phyloP scores from a whole-genome alignment of 2,113 vertebrate species.

The Paedocypris sp. region DNA sequence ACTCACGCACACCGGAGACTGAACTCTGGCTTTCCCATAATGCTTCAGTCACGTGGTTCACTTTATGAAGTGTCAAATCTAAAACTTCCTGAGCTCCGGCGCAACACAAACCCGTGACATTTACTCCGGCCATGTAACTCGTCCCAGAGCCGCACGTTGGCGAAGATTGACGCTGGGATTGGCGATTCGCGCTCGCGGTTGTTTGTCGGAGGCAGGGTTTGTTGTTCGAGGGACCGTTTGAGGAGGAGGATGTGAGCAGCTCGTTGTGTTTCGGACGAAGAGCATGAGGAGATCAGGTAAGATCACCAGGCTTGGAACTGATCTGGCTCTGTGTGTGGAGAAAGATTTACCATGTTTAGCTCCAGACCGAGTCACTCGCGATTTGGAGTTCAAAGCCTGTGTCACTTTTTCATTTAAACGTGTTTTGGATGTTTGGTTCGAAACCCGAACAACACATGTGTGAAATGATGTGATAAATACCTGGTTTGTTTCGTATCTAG shows the following conservation, averaged over 20 bases:
- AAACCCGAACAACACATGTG: too few species aligned
- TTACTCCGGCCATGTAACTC: background rate
- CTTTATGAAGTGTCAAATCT: constrained; percentile 14
- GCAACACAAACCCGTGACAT: background rate
- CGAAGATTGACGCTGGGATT: background rate
- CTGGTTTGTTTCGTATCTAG: too few species aligned
- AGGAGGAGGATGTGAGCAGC: constrained; percentile 1
- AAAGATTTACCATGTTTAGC: too few species aligned
- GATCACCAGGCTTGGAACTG: background rate
- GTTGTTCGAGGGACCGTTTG: constrained; percentile 4
- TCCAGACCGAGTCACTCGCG: too few species aligned
- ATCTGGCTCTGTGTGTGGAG: background rate
- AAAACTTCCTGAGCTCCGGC: constrained; percentile 25
- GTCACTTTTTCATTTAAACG: too few species aligned
- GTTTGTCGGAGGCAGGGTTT: background rate
- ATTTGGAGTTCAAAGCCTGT: too few species aligned
- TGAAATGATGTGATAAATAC: too few species aligned
- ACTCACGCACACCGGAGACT: too few species aligned
- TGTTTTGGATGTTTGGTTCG: too few species aligned
- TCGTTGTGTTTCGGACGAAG: background rate
- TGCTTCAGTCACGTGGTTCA: constrained; percentile 27
- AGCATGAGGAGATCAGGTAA: constrained; percentile 19
- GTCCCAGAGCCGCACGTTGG: background rate
- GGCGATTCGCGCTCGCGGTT: background rate
- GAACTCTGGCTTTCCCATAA: constrained; percentile 20